Base-by-base conservation (phyloP, 2,888 invertebrate genomes). In the Leucophenga maculata region DNA sequence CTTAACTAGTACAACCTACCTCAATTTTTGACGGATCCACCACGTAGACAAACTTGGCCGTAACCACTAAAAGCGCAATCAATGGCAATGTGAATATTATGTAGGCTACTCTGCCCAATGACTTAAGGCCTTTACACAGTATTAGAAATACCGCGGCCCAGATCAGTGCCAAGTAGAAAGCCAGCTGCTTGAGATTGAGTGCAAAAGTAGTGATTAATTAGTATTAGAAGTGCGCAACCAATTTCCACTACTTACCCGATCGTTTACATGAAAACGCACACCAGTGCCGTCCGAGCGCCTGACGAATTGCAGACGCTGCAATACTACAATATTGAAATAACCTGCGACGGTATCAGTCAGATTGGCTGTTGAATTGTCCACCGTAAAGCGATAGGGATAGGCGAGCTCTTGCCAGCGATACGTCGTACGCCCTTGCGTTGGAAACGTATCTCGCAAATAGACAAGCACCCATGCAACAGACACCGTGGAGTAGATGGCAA, bases 391-490 rank as follows among this genome's bases (percentile, higher is more conserved):
- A 88, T 92, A 93, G 74, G 92, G 91, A 73, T 91, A 78, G 3
- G 75, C 75, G 11, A 77, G 64, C 50, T 85, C 79, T 62, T 83
- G 78, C 86, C 86, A 86, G 14, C 78, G 78, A 64, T 85, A 86
- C 0, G 52, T 59, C 18, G 65, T 68, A 3, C 78, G 77, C 0
- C 69, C 54, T 8, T 79, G 74, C 31, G 76, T 70, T 0, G 94
- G 94, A 85, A 97, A 96, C 0, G 96, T 94, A 87, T 97, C 97
- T 74, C 93, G 89, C 79, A 97, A 94, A 89, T 95, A 97, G 52
- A 96, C 93, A 80, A 97, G 93, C 89, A 97, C 92, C 97, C 97
- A 97, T 1, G 95, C 94, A n/a, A 97, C 91, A 3, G 96, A 95
- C 44, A 96, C 92, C 68, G 95, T 93, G 82, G 95, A 95, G 89